These are phyloP conservation scores for Mesoligia furuncula DNA, from an alignment of 2,888 invertebrate species.

Conservation along the genomic window DNA sequence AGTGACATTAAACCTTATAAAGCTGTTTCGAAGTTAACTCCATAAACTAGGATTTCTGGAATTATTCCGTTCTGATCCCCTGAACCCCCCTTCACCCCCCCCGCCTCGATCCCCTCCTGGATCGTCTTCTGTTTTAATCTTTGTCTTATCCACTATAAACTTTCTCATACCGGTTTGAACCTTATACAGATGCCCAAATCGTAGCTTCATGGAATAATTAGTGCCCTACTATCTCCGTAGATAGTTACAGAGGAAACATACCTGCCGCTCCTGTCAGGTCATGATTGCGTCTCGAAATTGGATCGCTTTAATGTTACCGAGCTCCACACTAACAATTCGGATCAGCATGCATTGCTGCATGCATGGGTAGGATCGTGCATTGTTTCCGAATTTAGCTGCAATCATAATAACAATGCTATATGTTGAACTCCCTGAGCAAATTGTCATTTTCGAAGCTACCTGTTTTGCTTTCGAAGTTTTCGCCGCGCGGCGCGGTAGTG, in stretches of 20 bases:
- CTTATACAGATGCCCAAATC: not conserved
- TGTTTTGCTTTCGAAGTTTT: not conserved
- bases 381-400: slow-evolving; percentile 6
- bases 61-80: no score
- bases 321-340: slow-evolving; percentile 8
- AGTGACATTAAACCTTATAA: not conserved
- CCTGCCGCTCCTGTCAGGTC: not conserved
- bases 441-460: not conserved
- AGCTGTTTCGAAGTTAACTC: not conserved
- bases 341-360: slow-evolving; percentile 12
- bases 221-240: not conserved
- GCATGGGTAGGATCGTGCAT: slow-evolving; percentile 1
- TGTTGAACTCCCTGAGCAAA: no score
- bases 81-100: no score
- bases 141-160: no score
- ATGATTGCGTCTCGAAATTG: slow-evolving; percentile 23
- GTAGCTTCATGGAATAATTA: not conserved
- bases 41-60: not conserved
- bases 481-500: not conserved
- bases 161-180: no score
- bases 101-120: no score
- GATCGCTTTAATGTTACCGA: not conserved
- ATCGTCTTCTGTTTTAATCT: no score
- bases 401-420: not conserved
- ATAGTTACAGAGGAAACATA: not conserved